Base-by-base conservation (phyloP, 1,140 invertebrate species). In the Neotoxoptera formosana region DNA sequence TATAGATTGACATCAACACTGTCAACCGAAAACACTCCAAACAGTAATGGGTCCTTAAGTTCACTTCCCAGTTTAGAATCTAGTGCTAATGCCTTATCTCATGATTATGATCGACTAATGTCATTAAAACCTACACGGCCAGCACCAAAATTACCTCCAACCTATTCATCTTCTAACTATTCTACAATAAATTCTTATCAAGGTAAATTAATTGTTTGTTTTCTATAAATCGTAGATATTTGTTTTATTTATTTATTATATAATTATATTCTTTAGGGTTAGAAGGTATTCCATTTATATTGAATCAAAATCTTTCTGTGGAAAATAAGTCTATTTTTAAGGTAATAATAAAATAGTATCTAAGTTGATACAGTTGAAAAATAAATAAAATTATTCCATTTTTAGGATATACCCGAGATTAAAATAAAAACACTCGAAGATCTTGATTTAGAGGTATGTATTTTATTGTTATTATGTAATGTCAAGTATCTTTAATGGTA, bases 41-140 rank as follows among this genome's bases (percentile, higher is more conserved):
- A 90, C 6, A n/a, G 86, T 48, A 90, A 88, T 76, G 93, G 84
- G 25, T 76, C 56, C 23, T 94, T 95, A 94, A 95, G 95, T 95
- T 95, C 94, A 93, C 60, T 94, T 91, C 81, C 81, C 41, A 93
- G 21, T 36, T 83, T 45, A 30, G 91, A 93, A 86, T 53, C 48
- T 30, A 86, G 25, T 93, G 34, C 48, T 84, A 45, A 45, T 84
- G 36, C 3, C 56, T 84, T 93, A 36, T 84, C 81, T 21, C 87
- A 93, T 93, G 93, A 90, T n/a, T 93, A 93, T 90, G 93, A 93
- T 89, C 67, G 93, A 30, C 87, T 93, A 81, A 36, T 93, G 36
- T 88, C 93, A 34, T 83, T 94, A 30, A 94, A 90, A 89, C 94
- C 94, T 89, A 87, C 94, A 25, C 93, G 94, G n/a, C 94, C 94